phyloP scores from a whole-genome alignment of 2,888 invertebrate genomes.

The Drosophila maculinotata region DNA sequence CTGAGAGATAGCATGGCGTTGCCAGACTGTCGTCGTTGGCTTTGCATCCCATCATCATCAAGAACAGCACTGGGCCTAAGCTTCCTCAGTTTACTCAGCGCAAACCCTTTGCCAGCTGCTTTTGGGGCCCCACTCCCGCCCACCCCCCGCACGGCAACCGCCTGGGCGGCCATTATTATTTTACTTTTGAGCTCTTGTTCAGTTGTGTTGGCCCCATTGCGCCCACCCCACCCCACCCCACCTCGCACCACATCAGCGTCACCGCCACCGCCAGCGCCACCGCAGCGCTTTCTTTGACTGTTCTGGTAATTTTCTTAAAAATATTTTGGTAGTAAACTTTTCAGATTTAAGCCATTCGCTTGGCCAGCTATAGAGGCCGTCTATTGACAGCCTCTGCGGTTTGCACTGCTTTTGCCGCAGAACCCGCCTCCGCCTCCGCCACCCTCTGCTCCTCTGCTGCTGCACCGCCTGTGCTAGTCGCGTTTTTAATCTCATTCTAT shows the following conservation, averaged over 20 bases:
- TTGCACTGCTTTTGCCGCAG: constrained; percentile 51
- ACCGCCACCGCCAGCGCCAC: constrained; percentile 8
- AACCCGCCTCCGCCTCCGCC: background rate
- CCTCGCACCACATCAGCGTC: background rate
- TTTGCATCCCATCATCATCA: constrained; percentile 33
- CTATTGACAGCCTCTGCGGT: constrained; percentile 68
- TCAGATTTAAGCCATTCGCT: constrained; percentile 73
- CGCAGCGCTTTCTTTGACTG: constrained; percentile 53
- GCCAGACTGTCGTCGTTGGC: constrained; percentile 63
- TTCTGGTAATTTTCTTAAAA: constrained; percentile 74
- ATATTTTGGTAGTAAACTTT: constrained; percentile 77
- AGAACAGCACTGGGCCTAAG: constrained; percentile 36
- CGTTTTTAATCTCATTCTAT: constrained; percentile 80
- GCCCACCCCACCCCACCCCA: background rate
- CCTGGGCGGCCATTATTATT: constrained; percentile 75
- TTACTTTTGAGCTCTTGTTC: constrained; percentile 58
- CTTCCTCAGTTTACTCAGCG: constrained; percentile 37
- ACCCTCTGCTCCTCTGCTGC: background rate
- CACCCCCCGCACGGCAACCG: constrained; percentile 12
- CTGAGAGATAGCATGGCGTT: constrained; percentile 52
- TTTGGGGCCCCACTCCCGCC: constrained; percentile 1
- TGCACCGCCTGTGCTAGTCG: constrained; percentile 8
- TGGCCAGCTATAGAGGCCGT: constrained; percentile 10
- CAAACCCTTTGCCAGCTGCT: constrained; percentile 36
- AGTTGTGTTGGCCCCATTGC: constrained; percentile 31